Evolutionary conservation across 2,888 invertebrate genomes (phyloP).

Genomic region (Acleris sparsana): DNA sequence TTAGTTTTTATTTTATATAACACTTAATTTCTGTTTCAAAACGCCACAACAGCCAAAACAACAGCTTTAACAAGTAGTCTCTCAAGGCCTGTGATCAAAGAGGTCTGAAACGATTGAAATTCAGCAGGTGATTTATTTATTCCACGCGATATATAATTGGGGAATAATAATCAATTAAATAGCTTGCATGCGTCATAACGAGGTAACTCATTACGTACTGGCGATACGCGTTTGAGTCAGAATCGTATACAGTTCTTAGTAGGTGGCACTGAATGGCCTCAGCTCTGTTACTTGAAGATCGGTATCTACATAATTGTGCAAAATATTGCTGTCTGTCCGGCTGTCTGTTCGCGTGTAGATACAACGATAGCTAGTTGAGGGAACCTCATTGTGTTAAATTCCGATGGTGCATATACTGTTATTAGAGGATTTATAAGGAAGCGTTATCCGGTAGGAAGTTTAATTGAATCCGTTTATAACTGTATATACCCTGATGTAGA

Average conservation of each 20-base stretch:
- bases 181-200: too few relatives aligned
- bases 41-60: too few relatives aligned
- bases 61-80: too few relatives aligned
- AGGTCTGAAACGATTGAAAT: too few relatives aligned
- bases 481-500: not conserved
- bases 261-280: constrained; percentile 26
- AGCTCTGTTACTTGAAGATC: constrained; percentile 59
- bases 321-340: constrained; percentile 65
- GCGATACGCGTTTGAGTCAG: too few relatives aligned
- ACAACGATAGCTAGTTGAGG: constrained; percentile 46
- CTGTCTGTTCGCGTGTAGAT: constrained; percentile 58
- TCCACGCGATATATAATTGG: too few relatives aligned
- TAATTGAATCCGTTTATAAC: constrained; percentile 11
- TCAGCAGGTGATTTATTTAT: too few relatives aligned
- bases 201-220: too few relatives aligned
- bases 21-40: too few relatives aligned
- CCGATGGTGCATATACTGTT: constrained; percentile 22
- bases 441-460: constrained; percentile 16
- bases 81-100: too few relatives aligned
- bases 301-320: constrained; percentile 72
- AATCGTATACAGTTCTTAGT: not conserved
- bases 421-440: constrained; percentile 27
- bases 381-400: constrained; percentile 35
- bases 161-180: too few relatives aligned
- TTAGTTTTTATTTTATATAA: too few relatives aligned